phyloP scores from a whole-genome alignment of 2,888 invertebrate species.

The Trypoxylon attenuatum region DNA sequence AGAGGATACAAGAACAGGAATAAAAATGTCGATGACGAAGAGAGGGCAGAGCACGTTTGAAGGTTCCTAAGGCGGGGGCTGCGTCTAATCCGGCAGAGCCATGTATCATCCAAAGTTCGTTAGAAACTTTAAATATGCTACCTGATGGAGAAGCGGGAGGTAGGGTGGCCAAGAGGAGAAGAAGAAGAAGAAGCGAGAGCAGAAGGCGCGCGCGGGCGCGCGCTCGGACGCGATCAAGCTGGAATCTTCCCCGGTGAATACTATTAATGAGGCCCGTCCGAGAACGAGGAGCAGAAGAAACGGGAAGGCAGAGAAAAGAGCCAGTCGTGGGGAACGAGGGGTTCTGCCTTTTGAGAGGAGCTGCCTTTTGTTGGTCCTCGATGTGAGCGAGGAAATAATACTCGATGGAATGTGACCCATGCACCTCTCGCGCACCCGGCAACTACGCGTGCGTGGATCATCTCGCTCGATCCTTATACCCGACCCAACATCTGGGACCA shows the following conservation, averaged over 20 bases:
- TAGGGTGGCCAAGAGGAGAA: not conserved
- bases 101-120: conserved; percentile 62
- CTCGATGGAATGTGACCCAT: conserved; percentile 72
- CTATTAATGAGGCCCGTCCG: conserved; percentile 69
- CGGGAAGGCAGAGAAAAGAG: conserved; percentile 47
- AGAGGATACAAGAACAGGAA: conserved; percentile 14
- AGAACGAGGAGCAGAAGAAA: conserved; percentile 49
- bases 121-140: conserved; percentile 60
- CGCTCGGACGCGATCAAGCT: conserved; percentile 52
- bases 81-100: conserved; percentile 51
- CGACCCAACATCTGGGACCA: not conserved
- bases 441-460: conserved; percentile 56
- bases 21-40: conserved; percentile 26
- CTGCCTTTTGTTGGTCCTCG: conserved; percentile 68
- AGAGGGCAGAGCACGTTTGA: conserved; percentile 13
- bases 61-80: conserved; percentile 27
- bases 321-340: conserved; percentile 13
- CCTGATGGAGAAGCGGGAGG: conserved; percentile 28
- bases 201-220: conserved; percentile 24
- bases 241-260: conserved; percentile 68
- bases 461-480: conserved; percentile 47
- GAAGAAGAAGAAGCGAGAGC: conserved; percentile 21
- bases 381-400: conserved; percentile 71
- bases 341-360: conserved; percentile 62
- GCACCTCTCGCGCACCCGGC: conserved; percentile 60